phyloP scores from a whole-genome alignment of 1,140 invertebrate species.

The Listronotus oregonensis region DNA sequence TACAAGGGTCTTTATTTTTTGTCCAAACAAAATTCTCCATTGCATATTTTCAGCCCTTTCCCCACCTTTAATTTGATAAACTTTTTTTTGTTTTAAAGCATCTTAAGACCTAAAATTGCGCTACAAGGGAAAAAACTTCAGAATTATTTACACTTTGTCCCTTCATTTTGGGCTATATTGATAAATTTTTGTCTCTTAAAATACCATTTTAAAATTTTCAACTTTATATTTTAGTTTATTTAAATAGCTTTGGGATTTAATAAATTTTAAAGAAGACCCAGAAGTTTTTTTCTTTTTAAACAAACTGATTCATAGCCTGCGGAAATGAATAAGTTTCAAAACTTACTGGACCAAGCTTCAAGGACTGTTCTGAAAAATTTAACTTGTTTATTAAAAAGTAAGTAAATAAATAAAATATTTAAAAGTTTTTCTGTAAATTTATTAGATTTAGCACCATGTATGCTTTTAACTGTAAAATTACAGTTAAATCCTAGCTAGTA shows the following conservation, averaged over 20 bases:
- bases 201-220: constrained; percentile 21
- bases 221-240: constrained; percentile 68
- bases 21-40: no score
- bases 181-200: no score
- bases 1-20: no score
- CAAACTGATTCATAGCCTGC: constrained; percentile 74
- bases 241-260: constrained; percentile 83
- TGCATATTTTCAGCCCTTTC: no score
- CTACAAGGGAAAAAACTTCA: no score
- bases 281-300: constrained; percentile 70
- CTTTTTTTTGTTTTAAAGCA: no score
- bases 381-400: constrained; percentile 81
- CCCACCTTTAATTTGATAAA: no score
- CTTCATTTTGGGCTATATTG: no score
- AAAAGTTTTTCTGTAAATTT: not conserved
- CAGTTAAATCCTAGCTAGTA: no score
- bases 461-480: no score
- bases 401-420: not conserved
- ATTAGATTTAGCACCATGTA: not conserved
- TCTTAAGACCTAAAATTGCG: no score
- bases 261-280: constrained; percentile 76
- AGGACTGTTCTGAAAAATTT: constrained; percentile 88
- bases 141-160: no score
- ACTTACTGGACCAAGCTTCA: constrained; percentile 87
- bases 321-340: constrained; percentile 92